Evolutionary conservation across 2,797 vertebrate genomes (phyloP), one percentile per base, ranked within the genome.

Genomic region (Esox lucius): DNA sequence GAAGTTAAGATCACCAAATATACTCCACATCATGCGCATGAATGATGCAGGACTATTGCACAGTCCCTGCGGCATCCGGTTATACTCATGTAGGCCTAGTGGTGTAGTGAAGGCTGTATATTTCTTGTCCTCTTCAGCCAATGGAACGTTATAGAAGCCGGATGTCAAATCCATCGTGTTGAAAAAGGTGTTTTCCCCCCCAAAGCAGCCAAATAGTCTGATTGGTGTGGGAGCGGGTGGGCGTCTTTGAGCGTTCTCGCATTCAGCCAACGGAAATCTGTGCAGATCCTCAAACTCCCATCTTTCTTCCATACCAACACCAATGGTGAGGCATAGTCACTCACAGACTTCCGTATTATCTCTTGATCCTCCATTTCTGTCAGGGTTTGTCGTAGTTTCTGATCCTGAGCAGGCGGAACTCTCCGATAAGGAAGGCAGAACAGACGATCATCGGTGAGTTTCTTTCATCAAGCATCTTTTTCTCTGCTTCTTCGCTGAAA

Each of bases 1-100:
- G 56, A 83, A 87, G 5, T 84, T 86, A 4, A 80, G 7, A 2
- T 86, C 77, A 0, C 81, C 76, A 28, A 87, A 86, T 0, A 83
- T 80, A 15, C 35, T 70, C 0, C 66, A 8, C 80, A 78, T 81
- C 70, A 68, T 76, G 3, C 19, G 4, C 74, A 80, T 80, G 15
- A 80, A 80, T 0, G 64, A 49, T 31, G 39, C 39, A n/a, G 24
- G 24, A 22, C 59, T 62, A 26, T 62, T 62, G 59, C 24, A 26
- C 11, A 62, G 22, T 1, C 24, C 68, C 11, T 70, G 66, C 11
- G 2, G 66, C 31, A 73, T 28, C 3, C 75, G 3, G 6, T 73
- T 76, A 13, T 46, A 74, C 12, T 74, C 80, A 78, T 75, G 33
- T 19, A 71, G 61, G 19, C 59, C 80, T 15, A 59, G 11, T 0